Percentiles rank a stretch among this genome's conserved stretches.
Evolutionary conservation across 2,113 vertebrate species (phyloP).

Genomic region (Madoqua kirkii): DNA sequence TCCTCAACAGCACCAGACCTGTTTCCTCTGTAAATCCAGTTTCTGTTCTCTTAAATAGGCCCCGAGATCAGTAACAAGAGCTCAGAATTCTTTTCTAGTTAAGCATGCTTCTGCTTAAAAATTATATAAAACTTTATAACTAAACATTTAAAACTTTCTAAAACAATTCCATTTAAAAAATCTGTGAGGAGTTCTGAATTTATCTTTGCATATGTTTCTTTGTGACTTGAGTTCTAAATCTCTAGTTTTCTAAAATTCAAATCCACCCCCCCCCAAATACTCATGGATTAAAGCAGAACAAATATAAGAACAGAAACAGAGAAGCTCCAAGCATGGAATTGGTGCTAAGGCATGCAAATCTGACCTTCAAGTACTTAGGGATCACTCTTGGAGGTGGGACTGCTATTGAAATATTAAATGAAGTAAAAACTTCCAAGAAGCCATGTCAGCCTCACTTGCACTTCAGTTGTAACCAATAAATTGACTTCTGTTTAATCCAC

Average conservation of each 20-base stretch:
- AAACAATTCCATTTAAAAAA: background rate
- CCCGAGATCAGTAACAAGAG: background rate
- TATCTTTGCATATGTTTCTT: background rate
- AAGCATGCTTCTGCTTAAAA: background rate
- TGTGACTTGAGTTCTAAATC: background rate
- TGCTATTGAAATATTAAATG: background rate
- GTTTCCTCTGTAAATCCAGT: background rate
- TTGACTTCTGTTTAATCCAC: background rate
- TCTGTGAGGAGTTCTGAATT: background rate
- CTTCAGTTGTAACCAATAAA: background rate
- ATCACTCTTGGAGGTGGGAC: too few relatives aligned
- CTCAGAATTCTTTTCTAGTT: background rate
- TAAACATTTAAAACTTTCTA: background rate
- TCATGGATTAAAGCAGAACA: background rate
- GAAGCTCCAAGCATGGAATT: accelerated
- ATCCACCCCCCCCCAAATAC: background rate
- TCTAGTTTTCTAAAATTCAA: background rate
- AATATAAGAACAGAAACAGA: background rate
- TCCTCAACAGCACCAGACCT: background rate
- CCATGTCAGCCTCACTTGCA: background rate
- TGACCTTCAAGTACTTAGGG: background rate
- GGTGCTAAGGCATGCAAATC: too few relatives aligned
- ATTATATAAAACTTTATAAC: background rate
- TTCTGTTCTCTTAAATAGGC: background rate
- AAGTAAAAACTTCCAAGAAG: background rate